Evolutionary conservation across 2,113 vertebrate genomes (phyloP).

Genomic region (Pangasianodon hypophthalmus): DNA sequence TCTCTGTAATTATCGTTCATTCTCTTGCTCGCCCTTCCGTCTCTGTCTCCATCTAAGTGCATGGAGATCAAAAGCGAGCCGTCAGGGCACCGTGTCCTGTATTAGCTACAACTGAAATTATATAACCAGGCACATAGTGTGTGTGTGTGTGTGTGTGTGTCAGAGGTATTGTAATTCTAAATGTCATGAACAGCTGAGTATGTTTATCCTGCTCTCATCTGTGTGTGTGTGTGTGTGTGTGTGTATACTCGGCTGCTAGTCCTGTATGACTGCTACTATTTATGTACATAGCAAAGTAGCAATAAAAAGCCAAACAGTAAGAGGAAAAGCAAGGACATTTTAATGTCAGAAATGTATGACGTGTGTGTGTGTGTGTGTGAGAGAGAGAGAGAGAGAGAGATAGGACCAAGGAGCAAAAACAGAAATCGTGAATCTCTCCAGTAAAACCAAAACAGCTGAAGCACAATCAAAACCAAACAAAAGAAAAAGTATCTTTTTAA

Average conservation of each 20-base stretch:
- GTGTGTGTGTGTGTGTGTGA: background rate
- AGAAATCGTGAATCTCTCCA: background rate
- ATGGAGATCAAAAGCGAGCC: constrained; percentile 42
- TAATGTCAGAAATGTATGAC: constrained; percentile 31
- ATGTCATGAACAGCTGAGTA: constrained; percentile 34
- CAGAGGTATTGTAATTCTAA: constrained; percentile 24
- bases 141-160: background rate
- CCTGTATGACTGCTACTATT: constrained; percentile 35
- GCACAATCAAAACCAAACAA: background rate
- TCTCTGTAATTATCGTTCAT: constrained; percentile 16
- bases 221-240: constrained; percentile 12
- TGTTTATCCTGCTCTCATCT: constrained; percentile 44
- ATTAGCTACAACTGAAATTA: constrained; percentile 52
- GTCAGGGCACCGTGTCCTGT: constrained; percentile 45
- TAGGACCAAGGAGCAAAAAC: background rate
- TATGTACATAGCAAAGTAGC: constrained; percentile 29
- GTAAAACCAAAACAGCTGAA: background rate
- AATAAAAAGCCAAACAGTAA: constrained; percentile 28
- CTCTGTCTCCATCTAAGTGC: constrained; percentile 23
- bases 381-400: background rate
- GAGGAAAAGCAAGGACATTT: constrained; percentile 43
- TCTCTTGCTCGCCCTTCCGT: constrained; percentile 1
- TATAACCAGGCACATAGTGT: constrained; percentile 43
- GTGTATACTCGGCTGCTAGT: background rate
- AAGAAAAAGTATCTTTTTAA: background rate